A percentile compares a stretch with the other conserved stretches of the same genome.
These are phyloP conservation scores for Harpalus rufipes DNA, from an alignment of 2,888 invertebrate genomes.

Conservation along the genomic window DNA sequence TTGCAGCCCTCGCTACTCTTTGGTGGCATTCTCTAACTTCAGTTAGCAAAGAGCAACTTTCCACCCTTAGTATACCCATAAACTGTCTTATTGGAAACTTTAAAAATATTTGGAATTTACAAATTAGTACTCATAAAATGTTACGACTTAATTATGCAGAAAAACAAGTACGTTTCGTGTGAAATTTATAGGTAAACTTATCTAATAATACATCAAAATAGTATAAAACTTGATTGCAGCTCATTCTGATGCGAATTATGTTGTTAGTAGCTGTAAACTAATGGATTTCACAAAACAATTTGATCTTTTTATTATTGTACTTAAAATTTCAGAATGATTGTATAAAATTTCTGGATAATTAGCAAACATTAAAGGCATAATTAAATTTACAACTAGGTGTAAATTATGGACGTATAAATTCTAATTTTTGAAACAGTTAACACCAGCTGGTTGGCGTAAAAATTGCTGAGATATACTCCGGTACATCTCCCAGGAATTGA, in stretches of 20 bases:
- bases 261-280: neutral
- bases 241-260: neutral
- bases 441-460: constrained; percentile 32
- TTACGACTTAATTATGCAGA: neutral
- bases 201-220: neutral
- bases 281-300: constrained; percentile 8
- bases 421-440: constrained; percentile 25
- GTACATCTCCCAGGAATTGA: constrained; percentile 6
- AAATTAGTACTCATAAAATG: neutral
- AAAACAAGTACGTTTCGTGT: neutral
- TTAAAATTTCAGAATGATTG: constrained; percentile 26
- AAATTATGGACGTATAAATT: constrained; percentile 13
- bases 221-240: neutral
- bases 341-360: constrained; percentile 14
- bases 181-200: neutral
- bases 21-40: no score
- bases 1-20: no score
- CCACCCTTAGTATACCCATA: no score
- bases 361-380: constrained; percentile 9
- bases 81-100: no score
- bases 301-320: constrained; percentile 10
- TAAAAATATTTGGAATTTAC: neutral
- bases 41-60: no score
- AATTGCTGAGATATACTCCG: constrained; percentile 1
- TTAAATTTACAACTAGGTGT: constrained; percentile 34